phyloP scores from a whole-genome alignment of 2,888 invertebrate species.

The Stenurella melanura region DNA sequence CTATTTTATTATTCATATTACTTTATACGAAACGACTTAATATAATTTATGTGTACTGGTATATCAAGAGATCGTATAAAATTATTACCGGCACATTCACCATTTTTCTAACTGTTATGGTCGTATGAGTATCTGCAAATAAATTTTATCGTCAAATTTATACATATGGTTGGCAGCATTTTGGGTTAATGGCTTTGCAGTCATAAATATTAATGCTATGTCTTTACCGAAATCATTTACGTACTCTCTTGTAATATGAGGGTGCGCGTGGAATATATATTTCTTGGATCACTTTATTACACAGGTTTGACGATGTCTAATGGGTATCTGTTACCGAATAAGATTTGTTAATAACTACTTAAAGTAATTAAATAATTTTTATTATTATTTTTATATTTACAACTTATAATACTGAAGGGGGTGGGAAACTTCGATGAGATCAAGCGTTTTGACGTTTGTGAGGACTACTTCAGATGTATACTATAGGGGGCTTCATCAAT shows the following conservation, averaged over 20 bases:
- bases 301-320: neutral
- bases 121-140: neutral
- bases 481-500: too few species aligned
- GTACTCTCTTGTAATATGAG: constrained; percentile 4
- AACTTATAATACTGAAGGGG: too few species aligned
- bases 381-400: too few species aligned
- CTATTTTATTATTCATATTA: too few species aligned
- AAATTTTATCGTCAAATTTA: constrained; percentile 7
- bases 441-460: too few species aligned
- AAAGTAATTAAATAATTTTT: too few species aligned
- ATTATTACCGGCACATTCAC: neutral
- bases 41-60: neutral
- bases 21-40: too few species aligned
- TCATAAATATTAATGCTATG: constrained; percentile 4
- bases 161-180: constrained; percentile 2
- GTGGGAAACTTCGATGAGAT: too few species aligned
- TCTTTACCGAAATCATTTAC: constrained; percentile 7
- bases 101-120: neutral
- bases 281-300: constrained; percentile 1
- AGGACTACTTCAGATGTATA: too few species aligned
- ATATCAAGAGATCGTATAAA: neutral
- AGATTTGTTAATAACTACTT: too few species aligned
- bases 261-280: neutral
- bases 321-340: too few species aligned
- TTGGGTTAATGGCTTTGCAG: constrained; percentile 7